Evolutionary conservation across 2,888 invertebrate genomes (phyloP).

Genomic region (Cabera pusaria): DNA sequence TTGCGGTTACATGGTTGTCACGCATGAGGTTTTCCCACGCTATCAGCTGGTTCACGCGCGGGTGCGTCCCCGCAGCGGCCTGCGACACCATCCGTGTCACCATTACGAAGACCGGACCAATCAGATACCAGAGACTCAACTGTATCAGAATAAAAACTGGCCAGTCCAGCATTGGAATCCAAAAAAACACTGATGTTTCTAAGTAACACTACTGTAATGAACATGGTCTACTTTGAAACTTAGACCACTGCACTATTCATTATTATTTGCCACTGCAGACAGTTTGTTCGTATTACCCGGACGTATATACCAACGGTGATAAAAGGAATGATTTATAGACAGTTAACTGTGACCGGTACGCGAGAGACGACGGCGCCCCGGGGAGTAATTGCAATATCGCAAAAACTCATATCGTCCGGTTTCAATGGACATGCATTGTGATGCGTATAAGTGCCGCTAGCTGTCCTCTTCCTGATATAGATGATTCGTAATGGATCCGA

Average conservation of each 20-base stretch:
- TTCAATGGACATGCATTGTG: slow-evolving; percentile 30
- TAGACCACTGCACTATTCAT: no score
- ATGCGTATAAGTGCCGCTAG: slow-evolving; percentile 31
- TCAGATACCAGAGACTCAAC: no score
- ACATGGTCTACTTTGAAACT: no score
- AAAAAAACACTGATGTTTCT: no score
- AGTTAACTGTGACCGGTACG: slow-evolving; percentile 48
- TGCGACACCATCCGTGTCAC: slow-evolving; percentile 48
- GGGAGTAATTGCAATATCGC: slow-evolving; percentile 55
- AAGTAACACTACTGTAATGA: no score
- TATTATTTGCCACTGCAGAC: no score
- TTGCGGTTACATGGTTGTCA: slow-evolving; percentile 37
- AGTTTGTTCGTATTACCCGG: neutral
- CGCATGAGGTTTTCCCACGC: slow-evolving; percentile 71
- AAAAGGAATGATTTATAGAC: slow-evolving; percentile 58
- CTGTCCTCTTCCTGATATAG: slow-evolving; percentile 29
- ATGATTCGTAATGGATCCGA: slow-evolving; percentile 32
- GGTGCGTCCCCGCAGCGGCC: slow-evolving; percentile 57
- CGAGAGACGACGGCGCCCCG: slow-evolving; percentile 44
- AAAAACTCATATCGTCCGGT: slow-evolving; percentile 55
- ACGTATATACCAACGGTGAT: slow-evolving; percentile 36
- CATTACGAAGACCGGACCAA: slow-evolving; percentile 40
- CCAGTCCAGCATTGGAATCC: no score
- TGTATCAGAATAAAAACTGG: no score
- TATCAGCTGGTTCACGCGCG: slow-evolving; percentile 73